A percentile compares a stretch with the other conserved stretches of the same genome.
These are phyloP conservation scores for Merluccius polli DNA, from an alignment of 2,797 vertebrate genomes.

Conservation along the genomic window DNA sequence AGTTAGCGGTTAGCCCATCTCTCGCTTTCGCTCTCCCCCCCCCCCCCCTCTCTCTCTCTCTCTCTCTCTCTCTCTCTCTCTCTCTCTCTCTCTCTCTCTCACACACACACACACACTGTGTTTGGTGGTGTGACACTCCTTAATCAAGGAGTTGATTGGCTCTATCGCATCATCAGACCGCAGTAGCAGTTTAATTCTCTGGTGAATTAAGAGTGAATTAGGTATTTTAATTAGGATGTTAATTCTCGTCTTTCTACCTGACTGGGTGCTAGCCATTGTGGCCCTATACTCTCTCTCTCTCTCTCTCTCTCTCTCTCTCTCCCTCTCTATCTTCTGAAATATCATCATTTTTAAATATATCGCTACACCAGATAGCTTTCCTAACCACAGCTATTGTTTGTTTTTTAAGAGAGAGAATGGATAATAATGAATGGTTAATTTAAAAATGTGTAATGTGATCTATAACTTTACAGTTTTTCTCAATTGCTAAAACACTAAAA, in stretches of 20 bases:
- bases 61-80: background rate
- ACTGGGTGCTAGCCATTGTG: slow-evolving; percentile 29
- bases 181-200: slow-evolving; percentile 67
- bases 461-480: too few relatives aligned
- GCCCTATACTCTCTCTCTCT: background rate
- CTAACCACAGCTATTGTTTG: background rate
- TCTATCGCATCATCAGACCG: slow-evolving; percentile 69
- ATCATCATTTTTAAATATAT: background rate
- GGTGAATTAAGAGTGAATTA: slow-evolving; percentile 69
- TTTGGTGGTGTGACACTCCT: slow-evolving; percentile 39
- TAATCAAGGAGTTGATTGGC: slow-evolving; percentile 15
- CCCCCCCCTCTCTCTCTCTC: background rate
- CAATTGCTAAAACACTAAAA: too few relatives aligned
- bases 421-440: too few relatives aligned
- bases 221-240: slow-evolving; percentile 71
- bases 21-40: background rate
- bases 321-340: background rate
- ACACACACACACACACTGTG: too few relatives aligned
- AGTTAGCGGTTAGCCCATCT: background rate
- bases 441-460: background rate
- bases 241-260: slow-evolving; percentile 58
- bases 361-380: background rate
- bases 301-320: background rate
- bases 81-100: slow-evolving; percentile 7
- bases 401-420: background rate